Conservation (phyloP, 2,888 invertebrate genomes). For the Drosophila histrio region DNA sequence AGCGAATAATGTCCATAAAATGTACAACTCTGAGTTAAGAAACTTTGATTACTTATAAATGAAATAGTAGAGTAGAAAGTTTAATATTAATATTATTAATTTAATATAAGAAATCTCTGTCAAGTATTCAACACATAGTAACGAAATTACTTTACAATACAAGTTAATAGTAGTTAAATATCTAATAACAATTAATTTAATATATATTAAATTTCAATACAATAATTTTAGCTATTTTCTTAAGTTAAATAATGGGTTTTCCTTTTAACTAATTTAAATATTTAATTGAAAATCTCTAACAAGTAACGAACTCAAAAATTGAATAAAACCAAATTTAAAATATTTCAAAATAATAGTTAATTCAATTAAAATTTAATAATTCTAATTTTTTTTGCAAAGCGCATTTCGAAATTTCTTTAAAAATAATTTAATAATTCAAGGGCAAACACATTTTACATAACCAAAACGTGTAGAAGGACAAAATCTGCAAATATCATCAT, state of each 20-base stretch:
- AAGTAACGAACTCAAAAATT: too few relatives aligned
- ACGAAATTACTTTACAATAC: too few relatives aligned
- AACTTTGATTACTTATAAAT: background rate
- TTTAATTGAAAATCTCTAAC: background rate
- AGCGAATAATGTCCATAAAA: background rate
- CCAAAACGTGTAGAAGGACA: slow-evolving; percentile 7
- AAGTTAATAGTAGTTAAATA: too few relatives aligned
- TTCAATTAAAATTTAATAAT: background rate
- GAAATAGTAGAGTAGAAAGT: background rate
- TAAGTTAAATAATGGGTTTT: too few relatives aligned
- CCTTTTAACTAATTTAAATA: too few relatives aligned
- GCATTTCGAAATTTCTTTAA: background rate
- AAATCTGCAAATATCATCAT: background rate
- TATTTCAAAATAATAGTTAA: slow-evolving; percentile 2
- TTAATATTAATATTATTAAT: too few relatives aligned
- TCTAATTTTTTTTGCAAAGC: background rate
- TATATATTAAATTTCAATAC: too few relatives aligned
- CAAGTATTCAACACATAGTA: background rate
- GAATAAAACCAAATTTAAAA: too few relatives aligned
- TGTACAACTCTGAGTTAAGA: background rate
- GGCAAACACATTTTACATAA: slow-evolving; percentile 2
- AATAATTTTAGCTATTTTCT: too few relatives aligned
- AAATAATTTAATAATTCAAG: slow-evolving; percentile 1
- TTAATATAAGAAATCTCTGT: slow-evolving; percentile 5
- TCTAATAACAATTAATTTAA: too few relatives aligned